Conservation (phyloP, 2,113 vertebrate species). For the Solea solea region DNA sequence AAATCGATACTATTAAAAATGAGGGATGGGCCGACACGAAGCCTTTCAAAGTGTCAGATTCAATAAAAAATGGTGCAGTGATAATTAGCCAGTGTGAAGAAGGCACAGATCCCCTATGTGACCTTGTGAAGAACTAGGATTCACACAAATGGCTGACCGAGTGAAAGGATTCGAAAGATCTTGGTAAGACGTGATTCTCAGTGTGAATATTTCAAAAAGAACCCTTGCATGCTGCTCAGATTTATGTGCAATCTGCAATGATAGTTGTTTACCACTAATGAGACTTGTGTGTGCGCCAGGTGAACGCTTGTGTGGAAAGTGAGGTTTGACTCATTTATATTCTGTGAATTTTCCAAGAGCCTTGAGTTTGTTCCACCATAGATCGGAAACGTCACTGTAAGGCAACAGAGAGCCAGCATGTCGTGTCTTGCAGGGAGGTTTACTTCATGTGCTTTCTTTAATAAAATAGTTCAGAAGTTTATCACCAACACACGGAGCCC, state of each 20-base stretch:
- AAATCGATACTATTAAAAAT: slow-evolving; percentile 75
- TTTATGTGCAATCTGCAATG: not conserved
- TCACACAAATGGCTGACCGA: slow-evolving; percentile 32
- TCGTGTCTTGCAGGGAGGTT: not conserved
- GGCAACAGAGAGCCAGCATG: too few relatives aligned
- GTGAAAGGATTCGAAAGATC: slow-evolving; percentile 16
- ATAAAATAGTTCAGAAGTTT: too few relatives aligned
- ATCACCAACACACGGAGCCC: too few relatives aligned
- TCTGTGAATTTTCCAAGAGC: too few relatives aligned
- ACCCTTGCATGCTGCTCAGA: not conserved
- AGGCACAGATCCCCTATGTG: slow-evolving; percentile 44
- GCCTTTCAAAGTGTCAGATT: slow-evolving; percentile 75
- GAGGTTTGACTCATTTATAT: not conserved
- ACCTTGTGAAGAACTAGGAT: slow-evolving; percentile 58
- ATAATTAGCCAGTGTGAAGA: slow-evolving; percentile 66
- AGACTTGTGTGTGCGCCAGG: not conserved
- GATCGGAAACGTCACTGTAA: too few relatives aligned
- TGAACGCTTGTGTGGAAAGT: not conserved
- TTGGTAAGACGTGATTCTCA: not conserved
- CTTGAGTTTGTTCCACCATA: too few relatives aligned
- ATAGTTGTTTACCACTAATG: not conserved
- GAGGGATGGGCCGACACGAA: slow-evolving; percentile 64
- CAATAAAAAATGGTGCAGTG: slow-evolving; percentile 67
- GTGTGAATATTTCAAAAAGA: not conserved
- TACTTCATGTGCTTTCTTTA: too few relatives aligned